Conservation (phyloP, 2,888 invertebrate species). For the Rambutsinella grinnellia region DNA sequence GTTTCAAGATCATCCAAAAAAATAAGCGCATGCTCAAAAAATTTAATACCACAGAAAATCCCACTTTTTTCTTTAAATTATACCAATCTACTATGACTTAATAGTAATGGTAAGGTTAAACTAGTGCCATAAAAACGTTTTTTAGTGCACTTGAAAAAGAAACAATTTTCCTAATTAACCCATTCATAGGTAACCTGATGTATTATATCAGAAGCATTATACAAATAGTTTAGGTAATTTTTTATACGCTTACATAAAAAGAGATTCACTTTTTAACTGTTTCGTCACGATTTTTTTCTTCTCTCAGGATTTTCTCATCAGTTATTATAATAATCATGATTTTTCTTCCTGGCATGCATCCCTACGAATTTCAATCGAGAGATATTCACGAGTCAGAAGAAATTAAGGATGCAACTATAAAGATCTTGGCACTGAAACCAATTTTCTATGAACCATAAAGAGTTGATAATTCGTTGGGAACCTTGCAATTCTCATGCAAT, state of each 20-base stretch:
- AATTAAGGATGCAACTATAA: no score
- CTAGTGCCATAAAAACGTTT: no score
- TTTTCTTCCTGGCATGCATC: constrained; percentile 13
- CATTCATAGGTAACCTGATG: not conserved
- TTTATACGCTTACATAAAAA: constrained; percentile 12
- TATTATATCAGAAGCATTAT: constrained; percentile 12
- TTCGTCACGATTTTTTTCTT: not conserved
- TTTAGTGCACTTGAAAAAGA: not conserved
- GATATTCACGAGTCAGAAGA: no score
- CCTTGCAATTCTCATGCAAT: no score
- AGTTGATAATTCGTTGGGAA: no score
- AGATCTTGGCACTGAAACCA: no score
- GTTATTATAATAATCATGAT: not conserved
- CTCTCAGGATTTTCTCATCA: not conserved
- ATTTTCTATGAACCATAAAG: no score
- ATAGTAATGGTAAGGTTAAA: not conserved
- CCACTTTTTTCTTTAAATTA: not conserved
- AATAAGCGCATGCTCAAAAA: not conserved
- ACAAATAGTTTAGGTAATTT: constrained; percentile 2
- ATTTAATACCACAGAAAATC: not conserved
- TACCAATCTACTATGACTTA: not conserved
- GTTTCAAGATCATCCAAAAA: constrained; percentile 31
- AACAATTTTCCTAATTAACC: not conserved
- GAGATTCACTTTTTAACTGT: not conserved
- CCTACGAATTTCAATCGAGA: not conserved